Evolutionary conservation across 1,140 invertebrate genomes (phyloP).

Genomic region (Littorina saxatilis): DNA sequence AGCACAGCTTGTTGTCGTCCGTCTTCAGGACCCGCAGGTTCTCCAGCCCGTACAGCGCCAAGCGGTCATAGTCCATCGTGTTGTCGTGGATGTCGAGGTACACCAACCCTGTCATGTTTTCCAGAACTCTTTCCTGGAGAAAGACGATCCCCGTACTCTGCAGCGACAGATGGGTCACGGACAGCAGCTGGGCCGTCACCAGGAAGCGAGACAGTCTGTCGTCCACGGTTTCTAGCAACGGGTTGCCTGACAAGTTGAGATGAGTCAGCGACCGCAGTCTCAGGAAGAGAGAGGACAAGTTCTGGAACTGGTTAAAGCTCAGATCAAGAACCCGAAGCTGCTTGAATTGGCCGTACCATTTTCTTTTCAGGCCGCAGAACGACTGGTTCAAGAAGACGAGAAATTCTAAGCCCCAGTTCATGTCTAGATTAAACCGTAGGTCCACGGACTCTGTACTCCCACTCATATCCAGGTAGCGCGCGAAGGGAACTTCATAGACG

Average conservation of each 20-base stretch:
- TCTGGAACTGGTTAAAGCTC: slow-evolving; percentile 52
- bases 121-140: too few relatives aligned
- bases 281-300: slow-evolving; percentile 20
- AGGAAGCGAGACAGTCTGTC: too few relatives aligned
- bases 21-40: neutral
- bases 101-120: too few relatives aligned
- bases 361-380: neutral
- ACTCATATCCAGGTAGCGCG: slow-evolving; percentile 25
- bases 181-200: too few relatives aligned
- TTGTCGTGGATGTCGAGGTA: too few relatives aligned
- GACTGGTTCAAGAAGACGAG: slow-evolving; percentile 31
- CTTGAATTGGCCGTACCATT: neutral
- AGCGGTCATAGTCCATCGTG: too few relatives aligned
- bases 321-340: slow-evolving; percentile 49
- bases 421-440: too few relatives aligned
- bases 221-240: too few relatives aligned
- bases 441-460: neutral
- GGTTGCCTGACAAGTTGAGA: neutral
- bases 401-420: neutral
- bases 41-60: too few relatives aligned
- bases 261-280: slow-evolving; percentile 36
- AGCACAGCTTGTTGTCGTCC: neutral
- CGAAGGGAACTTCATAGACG: neutral
- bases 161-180: too few relatives aligned
- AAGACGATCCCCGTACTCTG: too few relatives aligned